phyloP scores from a whole-genome alignment of 2,113 vertebrate genomes.

The Cynocephalus volans region DNA sequence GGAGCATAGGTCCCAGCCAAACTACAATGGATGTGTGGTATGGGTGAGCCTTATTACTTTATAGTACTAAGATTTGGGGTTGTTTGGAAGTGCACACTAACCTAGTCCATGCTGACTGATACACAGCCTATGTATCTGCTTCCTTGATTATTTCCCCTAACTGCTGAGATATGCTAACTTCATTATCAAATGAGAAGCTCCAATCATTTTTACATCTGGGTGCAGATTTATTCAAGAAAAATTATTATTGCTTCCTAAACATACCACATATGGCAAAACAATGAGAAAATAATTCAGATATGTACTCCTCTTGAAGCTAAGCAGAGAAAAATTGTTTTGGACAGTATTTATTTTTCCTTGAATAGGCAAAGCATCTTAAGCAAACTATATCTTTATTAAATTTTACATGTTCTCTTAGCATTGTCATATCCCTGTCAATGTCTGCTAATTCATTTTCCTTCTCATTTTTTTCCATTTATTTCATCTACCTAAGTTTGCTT shows the following conservation, averaged over 20 bases:
- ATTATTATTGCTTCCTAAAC: neutral
- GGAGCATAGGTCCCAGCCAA: neutral
- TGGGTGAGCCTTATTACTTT: neutral
- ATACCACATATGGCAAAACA: constrained; percentile 26
- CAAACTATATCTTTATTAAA: constrained; percentile 55
- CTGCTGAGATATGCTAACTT: neutral
- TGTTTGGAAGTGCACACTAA: neutral
- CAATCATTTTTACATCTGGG: neutral
- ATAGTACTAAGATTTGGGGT: neutral
- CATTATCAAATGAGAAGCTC: neutral
- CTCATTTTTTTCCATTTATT: neutral
- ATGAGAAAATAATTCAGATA: constrained; percentile 28
- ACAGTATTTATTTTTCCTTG: constrained; percentile 29
- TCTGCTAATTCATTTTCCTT: constrained; percentile 31
- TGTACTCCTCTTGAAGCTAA: constrained; percentile 2
- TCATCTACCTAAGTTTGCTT: constrained; percentile 18
- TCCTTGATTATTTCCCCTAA: neutral
- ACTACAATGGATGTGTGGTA: neutral
- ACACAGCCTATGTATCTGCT: neutral
- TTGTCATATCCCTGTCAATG: constrained; percentile 7
- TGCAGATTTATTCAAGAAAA: constrained; percentile 56
- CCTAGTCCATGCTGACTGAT: neutral
- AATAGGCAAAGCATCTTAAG: constrained; percentile 20
- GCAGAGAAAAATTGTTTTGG: constrained; percentile 21
- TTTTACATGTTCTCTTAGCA: constrained; percentile 27